Evolutionary conservation across 37 sponge, comb jelly and placozoan genomes (phyloP), one percentile per base, ranked within the genome.

Genomic region (Bolinopsis microptera): DNA sequence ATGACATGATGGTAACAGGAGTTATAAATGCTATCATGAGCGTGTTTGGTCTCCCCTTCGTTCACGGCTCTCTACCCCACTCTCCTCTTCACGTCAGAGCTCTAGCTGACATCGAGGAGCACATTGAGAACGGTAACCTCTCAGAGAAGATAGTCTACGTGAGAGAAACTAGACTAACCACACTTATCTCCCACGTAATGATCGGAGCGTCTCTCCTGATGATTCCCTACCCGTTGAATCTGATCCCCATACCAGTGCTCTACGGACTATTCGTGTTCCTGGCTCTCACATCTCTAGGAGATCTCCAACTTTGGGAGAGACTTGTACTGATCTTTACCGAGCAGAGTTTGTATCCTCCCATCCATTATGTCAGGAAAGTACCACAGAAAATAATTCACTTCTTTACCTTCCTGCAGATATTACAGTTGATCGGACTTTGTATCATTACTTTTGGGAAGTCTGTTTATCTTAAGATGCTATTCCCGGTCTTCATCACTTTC

Each of bases 311-410:
- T 23, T 93, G 72, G 72, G 93, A 93, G 39, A 31, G 93, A 21
- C 39, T 93, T 5, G 93, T 72, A 9, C 72, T 93, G 39, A 74
- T 93, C 38, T 69, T 93, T 33, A 93, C 93, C 5, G 93, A 93
- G 76, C 93, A 93, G 72, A 72, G 48, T 28, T 38, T 72, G 25
- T 93, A 93, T 35, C 93, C 93, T 3, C 93, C 93, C 69, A 35
- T 72, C 38, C 93, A 93, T 93, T 93, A 93, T 39, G 76, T 93
- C 32, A 93, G 93, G 72, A 93, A 39, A 93, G 93, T 93, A 13
- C 93, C 93, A 13, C 93, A 93, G 76, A 69, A 72, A 24, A 93
- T 74, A 36, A 93, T 93, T 23, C 93, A 93, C 39, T 74, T 30
- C 34, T 93, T 93, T 39, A 93, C 93, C n/a, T 24, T 93, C 24